These are phyloP conservation scores for Myripristis murdjan DNA, from an alignment of 2,797 vertebrate species.

Conservation along the genomic window DNA sequence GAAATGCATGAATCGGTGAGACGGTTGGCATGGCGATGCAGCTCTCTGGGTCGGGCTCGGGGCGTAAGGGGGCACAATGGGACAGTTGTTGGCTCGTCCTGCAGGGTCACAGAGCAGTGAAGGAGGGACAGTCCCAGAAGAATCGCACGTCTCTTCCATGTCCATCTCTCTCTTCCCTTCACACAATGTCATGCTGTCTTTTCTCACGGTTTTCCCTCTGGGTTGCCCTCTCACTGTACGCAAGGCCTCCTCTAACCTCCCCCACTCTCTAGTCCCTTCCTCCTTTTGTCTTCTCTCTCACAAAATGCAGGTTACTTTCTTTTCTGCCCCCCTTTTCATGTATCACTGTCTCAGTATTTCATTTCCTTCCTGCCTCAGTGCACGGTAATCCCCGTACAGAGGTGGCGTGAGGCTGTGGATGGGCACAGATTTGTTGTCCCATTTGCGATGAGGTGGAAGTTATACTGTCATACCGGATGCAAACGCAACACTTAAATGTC, in stretches of 20 bases:
- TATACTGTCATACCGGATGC: neutral
- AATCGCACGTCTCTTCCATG: slow-evolving; percentile 14
- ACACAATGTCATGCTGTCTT: slow-evolving; percentile 9
- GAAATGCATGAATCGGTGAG: too few species aligned
- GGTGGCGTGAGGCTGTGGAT: neutral
- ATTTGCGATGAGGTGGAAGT: neutral
- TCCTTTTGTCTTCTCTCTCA: slow-evolving; percentile 42
- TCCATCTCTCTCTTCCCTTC: slow-evolving; percentile 9
- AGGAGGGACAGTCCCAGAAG: slow-evolving; percentile 17
- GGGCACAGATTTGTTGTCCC: neutral
- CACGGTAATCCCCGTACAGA: slow-evolving; percentile 6
- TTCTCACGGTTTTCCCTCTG: slow-evolving; percentile 23
- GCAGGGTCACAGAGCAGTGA: slow-evolving; percentile 15
- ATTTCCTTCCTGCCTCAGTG: neutral
- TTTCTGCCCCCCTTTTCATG: neutral
- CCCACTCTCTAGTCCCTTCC: neutral
- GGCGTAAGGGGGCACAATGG: slow-evolving; percentile 45
- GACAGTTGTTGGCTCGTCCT: slow-evolving; percentile 53
- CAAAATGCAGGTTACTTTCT: slow-evolving; percentile 17
- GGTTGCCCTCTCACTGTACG: slow-evolving; percentile 13
- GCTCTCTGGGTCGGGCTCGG: neutral
- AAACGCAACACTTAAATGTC: neutral
- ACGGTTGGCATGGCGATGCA: neutral
- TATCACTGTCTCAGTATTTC: slow-evolving; percentile 35
- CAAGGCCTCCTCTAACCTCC: neutral